Evolutionary conservation across 2,113 vertebrate species (phyloP).

Genomic region (Dromiciops gliroides): DNA sequence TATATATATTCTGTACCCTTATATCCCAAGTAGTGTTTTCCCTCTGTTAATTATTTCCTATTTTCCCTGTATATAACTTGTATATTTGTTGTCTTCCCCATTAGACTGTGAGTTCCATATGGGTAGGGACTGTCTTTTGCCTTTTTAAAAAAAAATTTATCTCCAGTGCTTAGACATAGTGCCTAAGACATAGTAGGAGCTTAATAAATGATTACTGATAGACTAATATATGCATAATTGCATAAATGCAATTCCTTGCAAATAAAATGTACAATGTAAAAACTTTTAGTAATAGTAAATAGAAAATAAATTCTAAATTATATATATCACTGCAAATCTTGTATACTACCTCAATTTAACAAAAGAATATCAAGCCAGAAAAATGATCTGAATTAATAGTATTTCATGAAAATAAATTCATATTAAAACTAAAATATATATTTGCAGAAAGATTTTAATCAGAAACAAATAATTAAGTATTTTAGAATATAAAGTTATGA

Average conservation of each 20-base stretch:
- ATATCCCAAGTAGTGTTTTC: not conserved
- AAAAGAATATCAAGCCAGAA: slow-evolving; percentile 19
- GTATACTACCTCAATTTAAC: not conserved
- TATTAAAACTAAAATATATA: not conserved
- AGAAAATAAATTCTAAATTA: slow-evolving; percentile 25
- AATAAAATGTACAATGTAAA: not conserved
- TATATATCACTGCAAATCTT: not conserved
- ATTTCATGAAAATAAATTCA: slow-evolving; percentile 34
- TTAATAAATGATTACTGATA: not conserved
- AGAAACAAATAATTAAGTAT: slow-evolving; percentile 17
- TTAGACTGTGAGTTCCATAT: not conserved
- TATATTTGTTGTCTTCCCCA: not conserved
- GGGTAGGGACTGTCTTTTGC: not conserved
- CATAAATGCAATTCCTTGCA: not conserved
- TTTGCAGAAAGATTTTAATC: not conserved
- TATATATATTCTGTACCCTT: slow-evolving; percentile 41
- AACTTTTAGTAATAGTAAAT: not conserved
- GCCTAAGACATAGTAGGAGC: not conserved
- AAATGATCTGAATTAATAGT: slow-evolving; percentile 6
- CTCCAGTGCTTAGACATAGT: not conserved
- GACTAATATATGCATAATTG: not conserved
- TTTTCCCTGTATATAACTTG: not conserved
- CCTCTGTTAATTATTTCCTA: not conserved
- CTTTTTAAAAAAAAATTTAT: not conserved
- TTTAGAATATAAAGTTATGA: slow-evolving; percentile 19